These are phyloP conservation scores for Tiliqua scincoides DNA, from an alignment of 2,113 vertebrate genomes.

Conservation along the genomic window DNA sequence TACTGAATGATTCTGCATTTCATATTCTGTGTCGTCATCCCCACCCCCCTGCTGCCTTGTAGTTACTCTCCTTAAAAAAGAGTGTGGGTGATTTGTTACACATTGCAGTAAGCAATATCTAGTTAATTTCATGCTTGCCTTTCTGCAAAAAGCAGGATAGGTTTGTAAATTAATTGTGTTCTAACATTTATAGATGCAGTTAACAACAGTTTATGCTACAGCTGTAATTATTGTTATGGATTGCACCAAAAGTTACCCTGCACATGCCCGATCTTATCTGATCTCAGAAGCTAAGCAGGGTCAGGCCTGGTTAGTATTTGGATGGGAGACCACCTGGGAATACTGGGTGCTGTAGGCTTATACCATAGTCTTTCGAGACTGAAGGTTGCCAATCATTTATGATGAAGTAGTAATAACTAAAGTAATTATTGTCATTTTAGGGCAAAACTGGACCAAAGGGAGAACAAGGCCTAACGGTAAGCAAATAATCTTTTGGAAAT, in stretches of 20 bases:
- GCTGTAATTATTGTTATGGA: not conserved
- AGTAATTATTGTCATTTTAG: conserved; percentile 68
- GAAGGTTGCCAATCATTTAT: too few species aligned
- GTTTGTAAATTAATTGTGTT: not conserved
- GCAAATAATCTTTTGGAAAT: conserved; percentile 48
- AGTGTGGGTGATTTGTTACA: too few species aligned
- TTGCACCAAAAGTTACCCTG: conserved; percentile 17
- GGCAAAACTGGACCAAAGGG: conserved; percentile 84
- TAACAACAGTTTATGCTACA: not conserved
- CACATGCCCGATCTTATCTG: too few species aligned
- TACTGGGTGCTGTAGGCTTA: too few species aligned
- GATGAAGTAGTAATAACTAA: conserved; percentile 30
- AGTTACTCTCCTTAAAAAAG: too few species aligned
- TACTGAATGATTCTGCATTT: not conserved
- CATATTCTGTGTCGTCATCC: not conserved
- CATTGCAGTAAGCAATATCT: too few species aligned
- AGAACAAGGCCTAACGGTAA: conserved; percentile 86
- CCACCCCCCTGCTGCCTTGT: too few species aligned
- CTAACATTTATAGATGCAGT: not conserved
- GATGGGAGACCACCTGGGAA: too few species aligned
- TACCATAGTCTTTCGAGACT: too few species aligned
- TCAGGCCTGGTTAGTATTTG: too few species aligned
- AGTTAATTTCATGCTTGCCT: too few species aligned
- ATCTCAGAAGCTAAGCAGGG: too few species aligned
- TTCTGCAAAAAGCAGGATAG: not conserved